Base-by-base conservation (phyloP, 37 sponge, comb jelly and placozoan species). In the Cladorhizidae sp. region DNA sequence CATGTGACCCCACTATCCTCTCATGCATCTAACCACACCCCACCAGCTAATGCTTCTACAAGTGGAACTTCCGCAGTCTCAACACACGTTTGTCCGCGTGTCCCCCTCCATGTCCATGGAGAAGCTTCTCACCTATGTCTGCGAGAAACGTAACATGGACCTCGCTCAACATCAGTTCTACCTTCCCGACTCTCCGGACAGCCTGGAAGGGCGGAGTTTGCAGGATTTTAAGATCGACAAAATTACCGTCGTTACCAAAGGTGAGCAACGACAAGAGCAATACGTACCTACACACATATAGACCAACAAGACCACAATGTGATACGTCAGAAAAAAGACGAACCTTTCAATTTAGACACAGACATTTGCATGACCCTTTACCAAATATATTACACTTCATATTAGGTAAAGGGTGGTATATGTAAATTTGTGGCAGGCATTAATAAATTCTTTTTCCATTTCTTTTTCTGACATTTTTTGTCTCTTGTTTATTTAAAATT, bases 121-220 rank as follows among this genome's bases (percentile, higher is more conserved):
- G 41, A 50, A 77, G 63, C 64, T 85, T 0, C 72, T 85, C 11
- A 25, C 21, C 39, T 83, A 78, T 74, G 61, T 88, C 67, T 89
- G 89, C 38, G 85, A 83, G 75, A 89, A 79, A 84, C 78, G 85
- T 38, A 77, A 78, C 64, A 25, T 85, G 1, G 52, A 77, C 36
- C 50, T 22, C 3, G 41, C 45, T 15, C 32, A 54, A 1, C 52
- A 78, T 62, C 31, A n/a, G 26, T 78, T 85, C 56, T 71, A 77
- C 52, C 72, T 85, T 1, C 85, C 85, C 0, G 81, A 42, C 9
- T 56, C 84, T 38, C 69, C 40, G 57, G 76, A 68, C 68, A 83
- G 75, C 20, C 26, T 74, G 57, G 57, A 76, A 20, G 55, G 38
- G 14, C 75, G 75, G 41, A 83, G 75, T 0, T 76, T 83, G 28